Percentiles rank a stretch among this genome's conserved stretches.
phyloP scores from a whole-genome alignment of 1,140 invertebrate species.

The Bombus superbus region DNA sequence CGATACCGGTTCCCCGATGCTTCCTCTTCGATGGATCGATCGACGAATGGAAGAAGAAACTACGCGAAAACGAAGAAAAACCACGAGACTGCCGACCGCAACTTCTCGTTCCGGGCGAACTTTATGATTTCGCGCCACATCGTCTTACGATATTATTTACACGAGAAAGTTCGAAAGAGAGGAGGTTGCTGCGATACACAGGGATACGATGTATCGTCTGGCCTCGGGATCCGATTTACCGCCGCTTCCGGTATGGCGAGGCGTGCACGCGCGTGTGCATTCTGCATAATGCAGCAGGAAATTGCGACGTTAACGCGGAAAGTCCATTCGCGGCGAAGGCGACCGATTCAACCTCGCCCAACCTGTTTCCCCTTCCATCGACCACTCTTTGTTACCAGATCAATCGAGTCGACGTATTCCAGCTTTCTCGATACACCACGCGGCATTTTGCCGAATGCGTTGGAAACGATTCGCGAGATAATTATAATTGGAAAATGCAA shows the following conservation, averaged over 20 bases:
- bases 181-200: neutral
- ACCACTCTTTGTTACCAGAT: neutral
- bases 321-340: conserved; percentile 65
- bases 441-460: too few species aligned
- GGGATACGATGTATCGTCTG: conserved; percentile 65
- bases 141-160: conserved; percentile 75
- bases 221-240: conserved; percentile 73
- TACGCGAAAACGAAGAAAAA: neutral
- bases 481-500: too few species aligned
- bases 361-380: neutral
- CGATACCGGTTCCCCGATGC: too few species aligned
- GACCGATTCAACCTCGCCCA: neutral
- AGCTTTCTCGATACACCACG: neutral
- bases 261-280: conserved; percentile 58
- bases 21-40: conserved; percentile 23
- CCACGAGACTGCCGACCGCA: conserved; percentile 18
- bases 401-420: neutral
- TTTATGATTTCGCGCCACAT: conserved; percentile 66
- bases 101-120: conserved; percentile 54
- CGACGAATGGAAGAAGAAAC: neutral
- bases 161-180: conserved; percentile 64
- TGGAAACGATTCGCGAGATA: too few species aligned
- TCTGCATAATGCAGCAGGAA: conserved; percentile 74
- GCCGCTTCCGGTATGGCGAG: conserved; percentile 65
- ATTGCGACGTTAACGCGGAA: conserved; percentile 69